A percentile compares a stretch with the other conserved stretches of the same genome.
Conservation (phyloP, 2,113 vertebrate species). For the Ceratotherium simum region DNA sequence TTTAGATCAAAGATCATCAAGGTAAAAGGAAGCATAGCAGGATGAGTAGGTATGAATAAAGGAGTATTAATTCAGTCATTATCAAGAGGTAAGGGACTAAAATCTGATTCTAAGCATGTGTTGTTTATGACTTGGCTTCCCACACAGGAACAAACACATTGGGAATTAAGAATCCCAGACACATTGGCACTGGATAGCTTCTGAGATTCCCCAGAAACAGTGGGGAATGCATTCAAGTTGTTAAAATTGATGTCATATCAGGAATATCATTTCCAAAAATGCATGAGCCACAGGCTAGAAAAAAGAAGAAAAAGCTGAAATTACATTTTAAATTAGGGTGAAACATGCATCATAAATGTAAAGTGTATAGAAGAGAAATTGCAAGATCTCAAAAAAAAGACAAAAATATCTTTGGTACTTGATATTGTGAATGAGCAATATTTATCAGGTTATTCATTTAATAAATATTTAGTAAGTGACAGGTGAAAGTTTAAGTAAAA, state of each 20-base stretch:
- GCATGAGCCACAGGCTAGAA: neutral
- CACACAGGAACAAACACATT: neutral
- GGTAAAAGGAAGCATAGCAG: neutral
- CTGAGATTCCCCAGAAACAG: neutral
- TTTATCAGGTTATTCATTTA: neutral
- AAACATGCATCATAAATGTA: neutral
- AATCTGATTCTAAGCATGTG: neutral
- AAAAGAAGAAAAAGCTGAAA: neutral
- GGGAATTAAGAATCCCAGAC: neutral
- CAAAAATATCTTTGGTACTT: neutral
- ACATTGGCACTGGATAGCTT: neutral
- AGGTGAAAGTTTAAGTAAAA: constrained; percentile 28
- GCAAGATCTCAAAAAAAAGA: neutral
- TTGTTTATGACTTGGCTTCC: neutral
- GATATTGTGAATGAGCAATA: neutral
- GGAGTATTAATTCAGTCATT: neutral
- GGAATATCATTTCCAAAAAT: neutral
- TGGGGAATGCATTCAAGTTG: neutral
- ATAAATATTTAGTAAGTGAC: constrained; percentile 7
- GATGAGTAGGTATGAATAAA: neutral
- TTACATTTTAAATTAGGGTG: constrained; percentile 27
- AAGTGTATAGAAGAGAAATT: neutral
- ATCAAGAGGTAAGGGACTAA: neutral
- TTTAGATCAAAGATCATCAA: neutral
- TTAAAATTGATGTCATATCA: constrained; percentile 1